These are phyloP conservation scores for Copsychus sechellarum DNA, from an alignment of 2,113 vertebrate genomes.

Conservation along the genomic window DNA sequence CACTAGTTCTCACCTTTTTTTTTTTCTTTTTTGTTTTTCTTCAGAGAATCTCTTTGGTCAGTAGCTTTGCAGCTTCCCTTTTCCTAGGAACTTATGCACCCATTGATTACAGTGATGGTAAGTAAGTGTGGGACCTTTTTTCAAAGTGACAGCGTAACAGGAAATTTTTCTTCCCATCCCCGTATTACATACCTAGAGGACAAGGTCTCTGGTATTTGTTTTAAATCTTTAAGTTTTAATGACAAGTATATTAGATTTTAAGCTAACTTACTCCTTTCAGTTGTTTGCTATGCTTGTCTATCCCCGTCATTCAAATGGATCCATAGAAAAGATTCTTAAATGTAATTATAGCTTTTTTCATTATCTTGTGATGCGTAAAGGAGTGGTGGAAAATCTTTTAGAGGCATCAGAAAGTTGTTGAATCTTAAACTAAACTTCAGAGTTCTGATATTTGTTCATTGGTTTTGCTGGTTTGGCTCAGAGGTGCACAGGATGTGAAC, in stretches of 20 bases:
- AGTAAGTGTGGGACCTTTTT: slow-evolving; percentile 68
- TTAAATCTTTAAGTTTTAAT: not conserved
- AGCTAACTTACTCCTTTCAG: not conserved
- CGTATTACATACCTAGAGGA: not conserved
- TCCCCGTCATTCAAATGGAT: not conserved
- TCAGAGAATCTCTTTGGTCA: slow-evolving; percentile 95
- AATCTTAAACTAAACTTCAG: not conserved
- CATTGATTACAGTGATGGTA: slow-evolving; percentile 93
- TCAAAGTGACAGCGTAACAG: not conserved
- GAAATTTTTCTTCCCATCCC: not conserved
- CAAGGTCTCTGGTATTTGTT: not conserved
- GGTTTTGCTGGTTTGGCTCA: not conserved
- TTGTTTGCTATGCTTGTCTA: not conserved
- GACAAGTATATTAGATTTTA: not conserved
- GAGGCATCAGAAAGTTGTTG: not conserved
- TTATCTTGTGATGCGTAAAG: not conserved
- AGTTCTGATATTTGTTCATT: not conserved
- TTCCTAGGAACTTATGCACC: slow-evolving; percentile 88
- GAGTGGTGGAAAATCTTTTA: not conserved
- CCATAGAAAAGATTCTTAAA: not conserved
- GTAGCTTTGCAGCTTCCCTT: slow-evolving; percentile 92
- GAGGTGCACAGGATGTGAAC: not conserved
- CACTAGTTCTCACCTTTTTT: not conserved
- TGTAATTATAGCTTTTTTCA: not conserved
- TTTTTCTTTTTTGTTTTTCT: not conserved